Conservation (phyloP, 1,140 invertebrate genomes). For the Tribolium castaneum region DNA sequence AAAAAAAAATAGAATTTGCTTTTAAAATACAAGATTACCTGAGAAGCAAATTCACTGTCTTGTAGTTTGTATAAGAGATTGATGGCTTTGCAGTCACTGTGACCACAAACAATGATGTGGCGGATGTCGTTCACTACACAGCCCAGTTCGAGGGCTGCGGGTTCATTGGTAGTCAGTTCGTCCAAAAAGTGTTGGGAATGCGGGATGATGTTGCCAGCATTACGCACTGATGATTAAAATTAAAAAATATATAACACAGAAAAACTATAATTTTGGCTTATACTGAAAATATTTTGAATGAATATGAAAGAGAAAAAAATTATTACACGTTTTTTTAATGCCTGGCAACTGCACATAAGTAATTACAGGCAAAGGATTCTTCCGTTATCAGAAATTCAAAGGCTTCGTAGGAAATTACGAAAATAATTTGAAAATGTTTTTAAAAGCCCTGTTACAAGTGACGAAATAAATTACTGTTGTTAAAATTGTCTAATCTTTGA, state of each 20-base stretch:
- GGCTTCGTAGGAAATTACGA: no score
- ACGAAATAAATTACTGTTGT: no score
- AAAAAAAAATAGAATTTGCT: constrained; percentile 44
- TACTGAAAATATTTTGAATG: no score
- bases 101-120: constrained; percentile 95
- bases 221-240: constrained; percentile 78
- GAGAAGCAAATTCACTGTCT: constrained; percentile 79
- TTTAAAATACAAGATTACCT: constrained; percentile 64
- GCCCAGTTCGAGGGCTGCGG: constrained; percentile 92
- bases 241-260: neutral
- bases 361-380: neutral
- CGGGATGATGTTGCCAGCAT: constrained; percentile 93
- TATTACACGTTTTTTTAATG: no score
- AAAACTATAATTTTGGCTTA: neutral
- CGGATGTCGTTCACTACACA: constrained; percentile 93
- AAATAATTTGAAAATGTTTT: no score
- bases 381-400: no score
- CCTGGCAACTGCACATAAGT: neutral
- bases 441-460: no score
- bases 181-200: constrained; percentile 89
- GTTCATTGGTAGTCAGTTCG: constrained; percentile 91
- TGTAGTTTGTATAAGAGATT: constrained; percentile 88
- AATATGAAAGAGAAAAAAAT: no score
- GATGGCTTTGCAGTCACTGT: constrained; percentile 98
- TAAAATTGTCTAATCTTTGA: no score